Evolutionary conservation across 2,888 invertebrate genomes (phyloP), one percentile per base, ranked within the genome.

Genomic region (Carpatolechia fugitivella): DNA sequence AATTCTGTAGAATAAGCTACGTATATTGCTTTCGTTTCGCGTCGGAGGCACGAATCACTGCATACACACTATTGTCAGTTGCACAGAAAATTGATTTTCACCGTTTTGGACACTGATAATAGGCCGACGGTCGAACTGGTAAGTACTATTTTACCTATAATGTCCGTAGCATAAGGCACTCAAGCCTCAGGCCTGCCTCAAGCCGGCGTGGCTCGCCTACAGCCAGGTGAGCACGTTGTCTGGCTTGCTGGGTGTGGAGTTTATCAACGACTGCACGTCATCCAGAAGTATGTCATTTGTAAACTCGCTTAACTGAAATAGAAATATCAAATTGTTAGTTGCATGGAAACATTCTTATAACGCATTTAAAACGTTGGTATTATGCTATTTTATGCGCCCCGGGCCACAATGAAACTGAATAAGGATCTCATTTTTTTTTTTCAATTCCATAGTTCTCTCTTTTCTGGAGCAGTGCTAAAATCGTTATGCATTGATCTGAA

Each of bases 211-310:
- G 61, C 66, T 62, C 60, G 24, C 66, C 78, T 93, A 96, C 91
- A 96, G 93, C 96, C 96, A 97, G 78, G 96, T 96, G 74, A 96
- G 92, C 76, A 94, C 94, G 84, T 95, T 95, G 82, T 96, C 96
- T 78, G 96, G 93, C 91, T 96, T 97, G 85, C 94, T 95, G 75
- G 94, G 94, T 74, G 95, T 94, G 67, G 97, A 95, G 90, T 95
- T 96, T 78, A 97, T 96, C 76, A 98, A 92, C 68, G 95, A 96
- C 88, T 97, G 96, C 78, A 97, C 97, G 85, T 95, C 95, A 74
- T 96, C 96, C 85, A 97, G 91, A 79, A 97, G 92, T 80, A 97
- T 95, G 82, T 96, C 96, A 85, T 92, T 95, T 77, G 95, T 94
- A 82, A 97, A 95, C 85, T 97, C 97, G 76, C 95, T 94, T 78